These are phyloP conservation scores for Eretmocerus hayati DNA, from an alignment of 2,888 invertebrate genomes.

Conservation along the genomic window DNA sequence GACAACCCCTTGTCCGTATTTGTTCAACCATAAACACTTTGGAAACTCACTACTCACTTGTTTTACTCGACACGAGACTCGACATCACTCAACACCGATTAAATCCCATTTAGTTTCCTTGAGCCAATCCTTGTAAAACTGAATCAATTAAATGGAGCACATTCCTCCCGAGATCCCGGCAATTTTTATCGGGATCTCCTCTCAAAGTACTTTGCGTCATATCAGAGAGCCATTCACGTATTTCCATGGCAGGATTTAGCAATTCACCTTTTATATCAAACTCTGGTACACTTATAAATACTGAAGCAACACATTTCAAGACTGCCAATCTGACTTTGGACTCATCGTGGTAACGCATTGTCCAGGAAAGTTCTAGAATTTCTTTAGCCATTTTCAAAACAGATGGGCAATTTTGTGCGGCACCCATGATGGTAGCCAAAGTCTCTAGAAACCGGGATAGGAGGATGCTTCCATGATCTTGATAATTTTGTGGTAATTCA, in stretches of 20 bases:
- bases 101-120: background rate
- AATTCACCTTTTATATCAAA: constrained; percentile 55
- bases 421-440: constrained; percentile 59
- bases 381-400: constrained; percentile 63
- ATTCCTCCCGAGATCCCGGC: constrained; percentile 57
- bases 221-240: constrained; percentile 61
- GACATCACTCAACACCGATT: too few species aligned
- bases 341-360: constrained; percentile 61
- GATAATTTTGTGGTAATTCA: constrained; percentile 49
- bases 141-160: constrained; percentile 54
- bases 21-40: too few species aligned
- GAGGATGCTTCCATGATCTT: constrained; percentile 60
- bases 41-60: too few species aligned
- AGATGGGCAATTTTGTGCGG: constrained; percentile 62
- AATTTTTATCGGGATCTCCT: constrained; percentile 60
- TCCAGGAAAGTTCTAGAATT: constrained; percentile 60
- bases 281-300: constrained; percentile 57
- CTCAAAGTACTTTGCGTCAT: constrained; percentile 52
- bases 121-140: constrained; percentile 13
- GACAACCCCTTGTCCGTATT: too few species aligned
- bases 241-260: constrained; percentile 57
- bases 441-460: constrained; percentile 65
- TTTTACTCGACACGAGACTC: too few species aligned
- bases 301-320: constrained; percentile 61
- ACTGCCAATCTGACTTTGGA: constrained; percentile 60